These are phyloP conservation scores for Scomberomorus guttatus DNA, from an alignment of 2,797 vertebrate species.

Conservation along the genomic window DNA sequence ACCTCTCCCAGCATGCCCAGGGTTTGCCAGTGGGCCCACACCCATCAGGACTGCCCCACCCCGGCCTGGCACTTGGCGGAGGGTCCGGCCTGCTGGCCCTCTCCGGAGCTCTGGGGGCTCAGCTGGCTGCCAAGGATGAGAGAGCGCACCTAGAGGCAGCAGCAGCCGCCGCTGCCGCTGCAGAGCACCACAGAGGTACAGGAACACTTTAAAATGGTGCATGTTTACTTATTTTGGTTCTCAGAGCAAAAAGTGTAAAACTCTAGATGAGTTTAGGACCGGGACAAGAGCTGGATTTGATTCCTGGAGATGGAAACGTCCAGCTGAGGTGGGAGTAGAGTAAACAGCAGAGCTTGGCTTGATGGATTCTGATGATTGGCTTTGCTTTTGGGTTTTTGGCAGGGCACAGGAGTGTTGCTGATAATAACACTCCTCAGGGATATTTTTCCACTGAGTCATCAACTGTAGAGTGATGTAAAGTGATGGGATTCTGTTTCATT, in stretches of 20 bases:
- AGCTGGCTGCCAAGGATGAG: constrained; percentile 92
- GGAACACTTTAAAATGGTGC: background rate
- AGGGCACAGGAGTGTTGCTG: constrained; percentile 40
- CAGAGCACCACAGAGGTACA: constrained; percentile 90
- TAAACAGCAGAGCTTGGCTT: constrained; percentile 41
- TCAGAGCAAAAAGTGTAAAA: constrained; percentile 17
- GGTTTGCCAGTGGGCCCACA: constrained; percentile 91
- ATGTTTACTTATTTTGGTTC: constrained; percentile 3
- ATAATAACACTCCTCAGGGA: constrained; percentile 56
- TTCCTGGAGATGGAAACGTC: constrained; percentile 30
- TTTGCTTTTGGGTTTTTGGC: constrained; percentile 50
- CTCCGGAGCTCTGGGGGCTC: constrained; percentile 90
- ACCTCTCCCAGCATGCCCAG: constrained; percentile 93
- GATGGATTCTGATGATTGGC: constrained; percentile 49
- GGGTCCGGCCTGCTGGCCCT: constrained; percentile 90
- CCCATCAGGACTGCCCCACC: constrained; percentile 88
- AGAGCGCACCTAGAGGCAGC: constrained; percentile 87
- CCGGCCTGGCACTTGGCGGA: constrained; percentile 86
- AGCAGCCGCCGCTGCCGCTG: constrained; percentile 71
- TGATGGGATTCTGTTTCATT: constrained; percentile 55
- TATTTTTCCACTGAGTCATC: constrained; percentile 64
- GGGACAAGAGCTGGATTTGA: constrained; percentile 22
- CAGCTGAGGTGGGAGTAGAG: constrained; percentile 27
- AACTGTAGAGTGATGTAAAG: constrained; percentile 51
- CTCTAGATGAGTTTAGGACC: constrained; percentile 12